Percentiles rank a stretch among this genome's conserved stretches.
phyloP scores from a whole-genome alignment of 2,113 vertebrate genomes.

The Megaceryle torquata region DNA sequence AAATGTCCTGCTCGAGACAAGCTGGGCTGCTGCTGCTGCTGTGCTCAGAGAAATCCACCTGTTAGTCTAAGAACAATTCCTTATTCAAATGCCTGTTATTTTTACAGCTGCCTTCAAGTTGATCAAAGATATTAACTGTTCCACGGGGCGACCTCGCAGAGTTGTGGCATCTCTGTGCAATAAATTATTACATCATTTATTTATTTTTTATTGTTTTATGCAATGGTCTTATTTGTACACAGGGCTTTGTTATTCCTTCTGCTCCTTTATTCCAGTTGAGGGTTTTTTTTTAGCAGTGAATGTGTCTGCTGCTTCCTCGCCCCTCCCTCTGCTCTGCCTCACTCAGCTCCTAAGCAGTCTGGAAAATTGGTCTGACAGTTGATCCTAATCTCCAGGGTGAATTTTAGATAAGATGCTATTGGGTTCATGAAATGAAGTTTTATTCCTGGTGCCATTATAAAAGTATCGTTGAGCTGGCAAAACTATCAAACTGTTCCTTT shows the following conservation, averaged over 20 bases:
- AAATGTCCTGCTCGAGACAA: background rate
- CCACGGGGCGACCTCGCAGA: accelerated
- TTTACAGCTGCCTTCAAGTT: accelerated
- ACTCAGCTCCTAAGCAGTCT: background rate
- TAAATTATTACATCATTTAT: too few relatives aligned
- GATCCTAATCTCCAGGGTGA: conserved; percentile 21
- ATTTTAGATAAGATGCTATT: conserved; percentile 10
- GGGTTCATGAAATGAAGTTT: background rate
- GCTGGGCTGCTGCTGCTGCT: background rate
- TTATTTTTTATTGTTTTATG: too few relatives aligned
- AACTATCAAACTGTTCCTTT: background rate
- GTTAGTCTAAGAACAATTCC: background rate
- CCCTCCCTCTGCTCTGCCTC: background rate
- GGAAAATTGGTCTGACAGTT: conserved; percentile 26
- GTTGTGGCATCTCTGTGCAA: background rate
- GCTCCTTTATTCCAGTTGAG: background rate
- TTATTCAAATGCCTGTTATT: background rate
- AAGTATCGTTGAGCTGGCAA: background rate
- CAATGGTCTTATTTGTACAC: background rate
- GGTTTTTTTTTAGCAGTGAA: background rate
- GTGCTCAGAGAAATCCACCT: background rate
- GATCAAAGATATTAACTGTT: background rate
- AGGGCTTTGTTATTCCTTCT: background rate
- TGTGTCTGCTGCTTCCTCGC: background rate
- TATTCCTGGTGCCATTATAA: background rate